These are phyloP conservation scores for Tenthredo distinguenda DNA, from an alignment of 2,888 invertebrate genomes.

Conservation along the genomic window DNA sequence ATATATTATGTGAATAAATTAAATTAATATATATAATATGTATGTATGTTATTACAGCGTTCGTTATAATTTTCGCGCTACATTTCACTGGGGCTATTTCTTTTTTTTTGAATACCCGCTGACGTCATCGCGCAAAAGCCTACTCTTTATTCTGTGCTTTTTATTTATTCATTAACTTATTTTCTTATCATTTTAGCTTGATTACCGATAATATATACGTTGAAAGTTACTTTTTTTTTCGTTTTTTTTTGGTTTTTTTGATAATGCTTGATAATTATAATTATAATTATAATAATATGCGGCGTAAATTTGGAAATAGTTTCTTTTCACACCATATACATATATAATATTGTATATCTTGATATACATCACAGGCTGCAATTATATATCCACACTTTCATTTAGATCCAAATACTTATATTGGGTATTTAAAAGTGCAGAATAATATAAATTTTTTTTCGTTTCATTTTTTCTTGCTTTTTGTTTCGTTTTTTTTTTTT, in stretches of 20 bases:
- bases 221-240: not conserved
- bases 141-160: not conserved
- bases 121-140: not conserved
- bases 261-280: constrained; percentile 1
- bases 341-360: not conserved
- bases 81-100: not conserved
- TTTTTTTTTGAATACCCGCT: not conserved
- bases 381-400: constrained; percentile 42
- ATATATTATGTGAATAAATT: not conserved
- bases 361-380: constrained; percentile 41
- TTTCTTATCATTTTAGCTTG: not conserved
- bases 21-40: not conserved
- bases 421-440: constrained; percentile 33
- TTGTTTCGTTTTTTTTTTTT: not conserved
- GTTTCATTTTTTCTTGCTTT: not conserved
- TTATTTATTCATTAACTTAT: not conserved
- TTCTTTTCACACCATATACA: constrained; percentile 5
- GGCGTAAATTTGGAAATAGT: not conserved
- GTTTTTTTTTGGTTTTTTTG: not conserved
- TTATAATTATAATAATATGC: not conserved
- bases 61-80: not conserved
- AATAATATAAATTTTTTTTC: constrained; percentile 19
- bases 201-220: not conserved
- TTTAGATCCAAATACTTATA: constrained; percentile 37
- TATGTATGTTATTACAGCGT: not conserved